Percentiles rank a stretch among this genome's conserved stretches.
phyloP scores from a whole-genome alignment of 1,140 invertebrate species.

The Sitophilus oryzae region DNA sequence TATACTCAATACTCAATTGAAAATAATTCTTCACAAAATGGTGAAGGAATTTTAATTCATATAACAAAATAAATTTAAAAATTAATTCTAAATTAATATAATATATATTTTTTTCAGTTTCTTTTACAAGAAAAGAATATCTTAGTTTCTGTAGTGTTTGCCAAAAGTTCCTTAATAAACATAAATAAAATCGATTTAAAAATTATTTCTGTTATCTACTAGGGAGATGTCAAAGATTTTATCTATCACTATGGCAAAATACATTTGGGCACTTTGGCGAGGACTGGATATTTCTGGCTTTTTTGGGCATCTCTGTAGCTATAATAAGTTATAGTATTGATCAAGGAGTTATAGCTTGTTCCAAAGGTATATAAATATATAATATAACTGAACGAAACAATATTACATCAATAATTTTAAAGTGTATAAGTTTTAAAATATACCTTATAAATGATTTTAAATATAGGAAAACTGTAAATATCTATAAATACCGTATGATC shows the following conservation, averaged over 20 bases:
- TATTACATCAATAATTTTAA: background rate
- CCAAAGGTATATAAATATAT: constrained; percentile 50
- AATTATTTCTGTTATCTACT: constrained; percentile 11
- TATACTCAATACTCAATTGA: background rate
- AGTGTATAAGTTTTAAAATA: too few species aligned
- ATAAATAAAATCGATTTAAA: background rate
- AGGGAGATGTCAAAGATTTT: constrained; percentile 49
- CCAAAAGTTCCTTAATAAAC: background rate
- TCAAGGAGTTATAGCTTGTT: constrained; percentile 84
- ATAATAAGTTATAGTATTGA: constrained; percentile 93
- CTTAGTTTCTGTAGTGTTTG: too few species aligned
- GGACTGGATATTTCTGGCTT: constrained; percentile 93
- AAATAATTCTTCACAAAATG: background rate
- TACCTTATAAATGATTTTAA: too few species aligned
- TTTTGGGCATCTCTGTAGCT: constrained; percentile 92
- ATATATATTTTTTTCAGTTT: too few species aligned
- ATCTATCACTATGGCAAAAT: constrained; percentile 67
- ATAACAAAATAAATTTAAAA: background rate
- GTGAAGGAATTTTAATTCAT: background rate
- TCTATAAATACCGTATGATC: too few species aligned
- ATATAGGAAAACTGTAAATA: too few species aligned
- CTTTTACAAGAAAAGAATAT: too few species aligned
- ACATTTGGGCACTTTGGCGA: constrained; percentile 86
- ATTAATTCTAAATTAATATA: too few species aligned
- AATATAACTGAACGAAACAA: background rate